A percentile compares a stretch with the other conserved stretches of the same genome.
phyloP scores from a whole-genome alignment of 2,888 invertebrate genomes.

The Anthrax anthrax region DNA sequence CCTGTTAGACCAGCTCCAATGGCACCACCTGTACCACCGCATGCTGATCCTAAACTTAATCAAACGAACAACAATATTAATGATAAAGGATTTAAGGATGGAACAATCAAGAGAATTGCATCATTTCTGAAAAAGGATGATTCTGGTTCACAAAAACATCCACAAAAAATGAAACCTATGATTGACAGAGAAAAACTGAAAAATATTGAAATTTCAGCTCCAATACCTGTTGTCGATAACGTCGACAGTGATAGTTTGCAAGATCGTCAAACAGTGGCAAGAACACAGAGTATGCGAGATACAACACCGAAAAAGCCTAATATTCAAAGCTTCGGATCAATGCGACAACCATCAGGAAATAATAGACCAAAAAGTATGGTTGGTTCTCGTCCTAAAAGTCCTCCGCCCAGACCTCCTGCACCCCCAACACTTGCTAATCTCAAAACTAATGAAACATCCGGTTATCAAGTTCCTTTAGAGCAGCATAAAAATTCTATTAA shows the following conservation, averaged over 20 bases:
- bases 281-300: slow-evolving; percentile 72
- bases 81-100: slow-evolving; percentile 42
- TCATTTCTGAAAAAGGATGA: slow-evolving; percentile 56
- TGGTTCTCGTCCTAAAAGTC: slow-evolving; percentile 53
- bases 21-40: slow-evolving; percentile 35
- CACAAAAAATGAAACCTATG: slow-evolving; percentile 46
- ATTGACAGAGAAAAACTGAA: slow-evolving; percentile 57
- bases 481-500: slow-evolving; percentile 13
- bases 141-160: slow-evolving; percentile 42
- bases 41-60: slow-evolving; percentile 23
- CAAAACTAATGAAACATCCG: slow-evolving; percentile 37
- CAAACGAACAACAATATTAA: slow-evolving; percentile 5
- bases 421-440: slow-evolving; percentile 29
- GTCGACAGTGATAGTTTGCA: slow-evolving; percentile 37
- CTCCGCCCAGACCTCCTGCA: slow-evolving; percentile 57
- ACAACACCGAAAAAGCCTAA: slow-evolving; percentile 39
- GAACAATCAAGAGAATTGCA: slow-evolving; percentile 55
- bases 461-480: slow-evolving; percentile 42
- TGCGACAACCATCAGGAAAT: slow-evolving; percentile 52
- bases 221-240: slow-evolving; percentile 53
- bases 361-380: slow-evolving; percentile 62
- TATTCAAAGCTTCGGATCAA: slow-evolving; percentile 68
- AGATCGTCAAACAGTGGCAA: slow-evolving; percentile 37
- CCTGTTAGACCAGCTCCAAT: slow-evolving; percentile 47
- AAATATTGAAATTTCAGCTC: slow-evolving; percentile 68